Percentiles rank a stretch among this genome's conserved stretches.
Evolutionary conservation across 2,888 invertebrate species (phyloP).

Genomic region (Drosophila gaucha): DNA sequence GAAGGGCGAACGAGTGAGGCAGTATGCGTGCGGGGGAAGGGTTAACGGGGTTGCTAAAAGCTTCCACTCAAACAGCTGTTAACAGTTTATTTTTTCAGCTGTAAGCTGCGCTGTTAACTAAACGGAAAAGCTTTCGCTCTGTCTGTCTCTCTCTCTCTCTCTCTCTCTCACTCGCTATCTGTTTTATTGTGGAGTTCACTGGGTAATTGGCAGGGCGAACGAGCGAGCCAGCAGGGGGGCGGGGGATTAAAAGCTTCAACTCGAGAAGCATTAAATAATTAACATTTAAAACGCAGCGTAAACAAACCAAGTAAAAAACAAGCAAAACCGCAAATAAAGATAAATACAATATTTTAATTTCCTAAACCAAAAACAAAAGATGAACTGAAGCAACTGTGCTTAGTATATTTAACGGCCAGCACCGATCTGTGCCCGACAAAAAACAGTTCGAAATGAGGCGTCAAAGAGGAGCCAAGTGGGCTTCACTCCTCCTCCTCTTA

Average conservation of each 20-base stretch:
- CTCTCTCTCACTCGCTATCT: neutral
- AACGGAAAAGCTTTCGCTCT: conserved; percentile 25
- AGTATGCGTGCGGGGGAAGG: too few species aligned
- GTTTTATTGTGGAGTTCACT: neutral
- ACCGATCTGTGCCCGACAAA: neutral
- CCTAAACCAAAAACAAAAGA: neutral
- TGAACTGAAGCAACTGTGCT: neutral
- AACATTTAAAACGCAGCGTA: conserved; percentile 12
- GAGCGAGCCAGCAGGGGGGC: conserved; percentile 1
- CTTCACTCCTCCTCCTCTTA: neutral
- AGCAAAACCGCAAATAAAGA: neutral
- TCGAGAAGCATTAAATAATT: conserved; percentile 4
- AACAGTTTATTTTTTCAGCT: neutral
- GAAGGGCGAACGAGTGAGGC: too few species aligned
- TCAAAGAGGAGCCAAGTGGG: neutral
- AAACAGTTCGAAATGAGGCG: conserved; percentile 38
- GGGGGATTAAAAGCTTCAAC: neutral
- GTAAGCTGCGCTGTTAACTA: conserved; percentile 4
- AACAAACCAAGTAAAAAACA: conserved; percentile 17
- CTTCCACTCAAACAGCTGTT: neutral
- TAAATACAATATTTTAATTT: conserved; percentile 18
- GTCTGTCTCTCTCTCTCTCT: neutral
- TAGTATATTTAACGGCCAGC: neutral
- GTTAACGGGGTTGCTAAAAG: neutral
- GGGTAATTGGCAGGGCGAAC: neutral